Evolutionary conservation across 2,797 vertebrate genomes (phyloP).

Genomic region (Setipinna tenuifilis): DNA sequence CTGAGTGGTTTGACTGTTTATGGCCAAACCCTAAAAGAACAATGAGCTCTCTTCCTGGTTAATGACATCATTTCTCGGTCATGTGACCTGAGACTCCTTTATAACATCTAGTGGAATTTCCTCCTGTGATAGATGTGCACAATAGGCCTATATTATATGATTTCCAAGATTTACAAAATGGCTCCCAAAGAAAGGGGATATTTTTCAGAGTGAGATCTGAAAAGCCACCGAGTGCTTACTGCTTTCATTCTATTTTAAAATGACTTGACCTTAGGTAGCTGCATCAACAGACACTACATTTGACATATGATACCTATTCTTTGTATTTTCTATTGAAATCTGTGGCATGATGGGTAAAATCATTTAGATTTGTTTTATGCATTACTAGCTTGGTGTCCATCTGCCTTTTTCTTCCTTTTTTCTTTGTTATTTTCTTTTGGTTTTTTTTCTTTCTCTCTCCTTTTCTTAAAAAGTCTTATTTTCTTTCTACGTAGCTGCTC

Average conservation of each 20-base stretch:
- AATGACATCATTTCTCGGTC: conserved; percentile 20
- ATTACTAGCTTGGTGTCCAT: neutral
- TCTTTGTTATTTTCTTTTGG: too few relatives aligned
- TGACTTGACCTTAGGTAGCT: neutral
- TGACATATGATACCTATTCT: neutral
- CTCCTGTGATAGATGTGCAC: neutral
- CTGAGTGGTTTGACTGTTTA: conserved; percentile 1
- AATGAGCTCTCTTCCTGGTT: conserved; percentile 28
- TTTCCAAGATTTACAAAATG: neutral
- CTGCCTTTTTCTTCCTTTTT: too few relatives aligned
- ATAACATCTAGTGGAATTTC: conserved; percentile 6
- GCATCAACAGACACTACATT: neutral
- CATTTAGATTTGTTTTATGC: neutral
- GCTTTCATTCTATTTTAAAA: neutral
- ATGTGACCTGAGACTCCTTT: conserved; percentile 13
- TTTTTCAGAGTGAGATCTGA: neutral
- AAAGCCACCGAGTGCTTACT: neutral
- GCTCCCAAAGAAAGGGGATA: neutral
- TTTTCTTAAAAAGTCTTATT: neutral
- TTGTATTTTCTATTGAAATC: neutral
- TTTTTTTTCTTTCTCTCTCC: too few relatives aligned
- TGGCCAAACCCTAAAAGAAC: conserved; percentile 1
- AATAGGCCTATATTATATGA: conserved; percentile 4
- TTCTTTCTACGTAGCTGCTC: neutral
- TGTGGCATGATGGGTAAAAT: neutral